phyloP scores from a whole-genome alignment of 2,113 vertebrate genomes.

The Heteronetta atricapilla region DNA sequence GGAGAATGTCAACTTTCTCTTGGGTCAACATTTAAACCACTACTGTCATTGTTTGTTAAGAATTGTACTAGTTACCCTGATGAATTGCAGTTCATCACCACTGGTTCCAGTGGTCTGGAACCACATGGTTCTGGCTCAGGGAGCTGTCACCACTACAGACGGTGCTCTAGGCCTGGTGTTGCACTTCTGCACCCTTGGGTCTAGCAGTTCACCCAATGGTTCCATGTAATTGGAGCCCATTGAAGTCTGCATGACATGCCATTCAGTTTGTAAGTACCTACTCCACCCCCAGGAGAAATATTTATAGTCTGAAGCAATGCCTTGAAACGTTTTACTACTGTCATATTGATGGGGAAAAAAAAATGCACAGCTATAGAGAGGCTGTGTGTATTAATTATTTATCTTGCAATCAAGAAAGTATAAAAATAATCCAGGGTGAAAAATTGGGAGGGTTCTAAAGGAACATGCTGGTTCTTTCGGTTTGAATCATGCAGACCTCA shows the following conservation, averaged over 20 bases:
- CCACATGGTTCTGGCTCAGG: neutral
- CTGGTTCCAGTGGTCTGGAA: neutral
- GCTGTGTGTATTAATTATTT: conserved; percentile 11
- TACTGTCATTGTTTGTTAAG: neutral
- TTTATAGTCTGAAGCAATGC: neutral
- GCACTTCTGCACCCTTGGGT: neutral
- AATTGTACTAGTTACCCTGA: neutral
- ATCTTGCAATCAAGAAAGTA: neutral
- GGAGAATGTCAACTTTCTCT: neutral
- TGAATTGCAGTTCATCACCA: neutral
- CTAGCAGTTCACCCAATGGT: neutral
- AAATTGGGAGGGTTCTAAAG: neutral
- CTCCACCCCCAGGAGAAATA: neutral
- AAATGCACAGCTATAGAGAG: neutral
- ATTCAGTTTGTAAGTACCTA: neutral
- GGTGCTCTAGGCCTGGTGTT: neutral
- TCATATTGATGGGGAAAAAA: neutral
- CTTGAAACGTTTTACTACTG: neutral
- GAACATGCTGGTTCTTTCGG: neutral
- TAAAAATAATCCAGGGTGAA: conserved; percentile 17
- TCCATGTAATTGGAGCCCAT: neutral
- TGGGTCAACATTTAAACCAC: neutral
- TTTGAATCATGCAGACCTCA: neutral
- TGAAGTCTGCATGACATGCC: neutral
- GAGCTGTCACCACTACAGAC: neutral